Evolutionary conservation across 1,140 invertebrate species (phyloP).

Genomic region (Bathynomus jamesi): DNA sequence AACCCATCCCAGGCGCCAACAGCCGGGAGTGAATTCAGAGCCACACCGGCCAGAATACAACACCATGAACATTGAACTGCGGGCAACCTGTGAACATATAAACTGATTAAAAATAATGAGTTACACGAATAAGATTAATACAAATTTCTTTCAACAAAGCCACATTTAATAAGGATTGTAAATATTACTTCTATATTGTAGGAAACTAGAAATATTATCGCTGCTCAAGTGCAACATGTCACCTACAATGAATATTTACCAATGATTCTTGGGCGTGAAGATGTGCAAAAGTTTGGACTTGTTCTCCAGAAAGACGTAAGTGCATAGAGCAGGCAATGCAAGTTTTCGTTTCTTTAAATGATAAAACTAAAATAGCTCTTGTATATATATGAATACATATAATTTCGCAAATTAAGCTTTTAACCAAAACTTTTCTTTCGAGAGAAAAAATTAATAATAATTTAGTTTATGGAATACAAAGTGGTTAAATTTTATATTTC

Average conservation of each 20-base stretch:
- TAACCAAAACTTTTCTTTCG: not conserved
- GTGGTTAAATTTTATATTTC: not conserved
- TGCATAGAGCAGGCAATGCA: not conserved
- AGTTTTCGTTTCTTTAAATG: not conserved
- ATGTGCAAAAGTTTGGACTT: conserved; percentile 84
- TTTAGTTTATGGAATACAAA: not conserved
- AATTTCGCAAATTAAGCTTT: not conserved
- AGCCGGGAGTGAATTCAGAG: too few species aligned
- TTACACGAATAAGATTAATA: not conserved
- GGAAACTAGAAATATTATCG: conserved; percentile 78
- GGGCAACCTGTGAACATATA: too few species aligned
- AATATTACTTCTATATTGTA: conserved; percentile 40
- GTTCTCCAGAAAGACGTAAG: conserved; percentile 58
- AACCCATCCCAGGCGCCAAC: too few species aligned
- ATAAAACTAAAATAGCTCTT: not conserved
- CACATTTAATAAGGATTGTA: not conserved
- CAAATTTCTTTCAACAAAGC: not conserved
- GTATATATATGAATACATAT: too few species aligned
- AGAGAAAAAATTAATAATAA: not conserved
- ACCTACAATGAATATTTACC: conserved; percentile 92
- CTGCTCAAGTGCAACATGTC: conserved; percentile 85
- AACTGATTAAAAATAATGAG: not conserved
- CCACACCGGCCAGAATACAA: too few species aligned
- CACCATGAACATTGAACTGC: too few species aligned
- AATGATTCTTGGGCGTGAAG: conserved; percentile 82